Conservation (phyloP, 1,140 invertebrate species). For the Gryon sp. region DNA sequence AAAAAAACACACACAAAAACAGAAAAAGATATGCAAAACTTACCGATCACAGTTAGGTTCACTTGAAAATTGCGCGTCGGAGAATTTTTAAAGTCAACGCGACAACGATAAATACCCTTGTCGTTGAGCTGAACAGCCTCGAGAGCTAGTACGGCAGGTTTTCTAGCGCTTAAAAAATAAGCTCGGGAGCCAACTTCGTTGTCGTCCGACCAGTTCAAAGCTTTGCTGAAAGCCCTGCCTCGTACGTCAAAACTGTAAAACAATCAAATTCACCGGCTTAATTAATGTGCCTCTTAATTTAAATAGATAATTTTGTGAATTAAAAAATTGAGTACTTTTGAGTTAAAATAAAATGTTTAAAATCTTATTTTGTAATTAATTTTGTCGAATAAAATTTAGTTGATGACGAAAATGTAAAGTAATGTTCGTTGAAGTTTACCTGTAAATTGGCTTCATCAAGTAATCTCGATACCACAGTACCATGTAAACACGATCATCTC, state of each 20-base stretch:
- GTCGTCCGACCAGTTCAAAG: constrained; percentile 88
- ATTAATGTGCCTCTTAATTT: too few relatives aligned
- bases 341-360: too few relatives aligned
- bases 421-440: too few relatives aligned
- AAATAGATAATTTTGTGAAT: too few relatives aligned
- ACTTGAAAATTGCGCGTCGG: constrained; percentile 94
- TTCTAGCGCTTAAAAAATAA: constrained; percentile 86
- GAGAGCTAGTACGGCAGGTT: constrained; percentile 88
- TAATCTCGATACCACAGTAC: constrained; percentile 93
- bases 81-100: constrained; percentile 94
- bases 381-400: too few relatives aligned
- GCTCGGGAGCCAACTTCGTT: constrained; percentile 88
- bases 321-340: too few relatives aligned
- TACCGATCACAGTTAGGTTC: constrained; percentile 94
- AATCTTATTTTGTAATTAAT: too few relatives aligned
- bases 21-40: too few relatives aligned
- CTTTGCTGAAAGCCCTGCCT: constrained; percentile 87
- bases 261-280: constrained; percentile 8
- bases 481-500: constrained; percentile 92
- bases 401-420: too few relatives aligned
- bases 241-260: constrained; percentile 88
- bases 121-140: constrained; percentile 90
- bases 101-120: constrained; percentile 91
- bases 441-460: constrained; percentile 91
- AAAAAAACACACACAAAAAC: too few relatives aligned